Conservation (phyloP, 2,888 invertebrate species). For the Dryadula phaetusa region DNA sequence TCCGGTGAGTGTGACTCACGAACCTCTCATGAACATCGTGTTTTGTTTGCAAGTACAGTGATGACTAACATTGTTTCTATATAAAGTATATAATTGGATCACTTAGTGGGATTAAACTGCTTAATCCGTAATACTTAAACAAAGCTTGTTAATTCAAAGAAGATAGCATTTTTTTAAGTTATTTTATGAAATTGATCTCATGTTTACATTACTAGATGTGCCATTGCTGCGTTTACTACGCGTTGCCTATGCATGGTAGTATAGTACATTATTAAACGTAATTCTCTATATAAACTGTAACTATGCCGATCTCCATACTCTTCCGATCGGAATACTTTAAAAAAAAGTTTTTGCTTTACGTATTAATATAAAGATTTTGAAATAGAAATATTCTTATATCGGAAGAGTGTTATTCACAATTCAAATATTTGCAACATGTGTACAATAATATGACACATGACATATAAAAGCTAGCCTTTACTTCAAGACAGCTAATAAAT, state of each 20-base stretch:
- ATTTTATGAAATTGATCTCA: too few relatives aligned
- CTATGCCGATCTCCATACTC: too few relatives aligned
- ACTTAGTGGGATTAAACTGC: slow-evolving; percentile 16
- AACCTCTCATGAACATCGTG: slow-evolving; percentile 38
- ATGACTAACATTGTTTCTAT: slow-evolving; percentile 12
- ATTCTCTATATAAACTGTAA: too few relatives aligned
- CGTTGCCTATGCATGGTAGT: too few relatives aligned
- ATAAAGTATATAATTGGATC: slow-evolving; percentile 17
- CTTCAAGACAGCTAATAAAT: slow-evolving; percentile 1
- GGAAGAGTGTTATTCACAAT: too few relatives aligned
- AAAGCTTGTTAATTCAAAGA: slow-evolving; percentile 5
- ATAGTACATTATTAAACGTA: too few relatives aligned
- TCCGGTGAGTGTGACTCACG: slow-evolving; percentile 59
- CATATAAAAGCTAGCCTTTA: neutral
- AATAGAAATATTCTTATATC: too few relatives aligned
- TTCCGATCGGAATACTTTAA: too few relatives aligned
- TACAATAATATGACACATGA: neutral
- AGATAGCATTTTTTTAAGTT: neutral
- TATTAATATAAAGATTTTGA: too few relatives aligned
- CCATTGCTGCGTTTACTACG: too few relatives aligned
- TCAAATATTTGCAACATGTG: neutral
- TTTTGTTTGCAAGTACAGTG: slow-evolving; percentile 7
- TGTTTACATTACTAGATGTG: too few relatives aligned
- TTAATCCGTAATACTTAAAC: slow-evolving; percentile 4
- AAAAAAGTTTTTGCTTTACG: too few relatives aligned